A percentile compares a stretch with the other conserved stretches of the same genome.
phyloP scores from a whole-genome alignment of 2,797 vertebrate genomes.

The Thamnophis elegans region DNA sequence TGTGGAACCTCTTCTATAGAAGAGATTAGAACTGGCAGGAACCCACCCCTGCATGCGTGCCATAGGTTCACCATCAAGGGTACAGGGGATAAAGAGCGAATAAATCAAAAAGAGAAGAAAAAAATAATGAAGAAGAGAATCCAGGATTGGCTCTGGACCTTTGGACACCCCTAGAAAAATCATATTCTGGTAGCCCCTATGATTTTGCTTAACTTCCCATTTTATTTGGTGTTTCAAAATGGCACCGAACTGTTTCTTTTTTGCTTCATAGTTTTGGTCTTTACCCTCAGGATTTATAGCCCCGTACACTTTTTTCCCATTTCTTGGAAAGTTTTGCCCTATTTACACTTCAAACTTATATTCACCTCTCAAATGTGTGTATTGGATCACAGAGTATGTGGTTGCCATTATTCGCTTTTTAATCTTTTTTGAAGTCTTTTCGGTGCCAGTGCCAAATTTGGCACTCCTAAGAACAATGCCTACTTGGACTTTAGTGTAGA shows the following conservation, averaged over 20 bases:
- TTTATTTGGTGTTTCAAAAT: neutral
- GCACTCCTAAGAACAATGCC: neutral
- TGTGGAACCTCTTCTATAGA: too few species aligned
- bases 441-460: neutral
- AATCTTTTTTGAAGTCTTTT: neutral
- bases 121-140: neutral
- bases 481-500: neutral
- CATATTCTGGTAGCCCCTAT: neutral
- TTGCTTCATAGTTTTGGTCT: neutral
- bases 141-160: neutral
- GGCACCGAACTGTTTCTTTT: neutral
- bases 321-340: neutral
- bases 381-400: neutral
- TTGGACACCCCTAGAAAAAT: neutral
- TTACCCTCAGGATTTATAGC: neutral
- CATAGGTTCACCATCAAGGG: too few species aligned
- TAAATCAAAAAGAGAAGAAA: neutral
- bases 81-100: neutral
- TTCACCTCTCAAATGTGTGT: neutral
- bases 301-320: neutral
- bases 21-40: too few species aligned
- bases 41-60: too few species aligned
- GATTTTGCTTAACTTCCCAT: neutral
- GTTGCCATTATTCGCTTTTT: neutral
- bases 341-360: neutral